Base-by-base conservation (phyloP, 2,888 invertebrate genomes). In the Caenorhabditis afra region DNA sequence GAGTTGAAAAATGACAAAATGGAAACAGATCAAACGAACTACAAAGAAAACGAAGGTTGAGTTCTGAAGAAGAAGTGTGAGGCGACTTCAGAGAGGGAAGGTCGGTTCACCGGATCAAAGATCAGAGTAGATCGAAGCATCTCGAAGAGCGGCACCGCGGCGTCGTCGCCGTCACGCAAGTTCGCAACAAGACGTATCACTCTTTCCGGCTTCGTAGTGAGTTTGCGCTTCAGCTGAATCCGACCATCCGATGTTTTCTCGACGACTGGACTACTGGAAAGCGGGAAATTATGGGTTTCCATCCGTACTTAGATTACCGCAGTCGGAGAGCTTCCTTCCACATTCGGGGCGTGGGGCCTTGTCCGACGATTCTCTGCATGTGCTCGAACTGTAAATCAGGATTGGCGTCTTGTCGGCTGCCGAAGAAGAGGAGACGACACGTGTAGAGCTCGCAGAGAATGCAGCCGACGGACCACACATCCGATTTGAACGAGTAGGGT, bases 401-500 rank as follows among this genome's bases (percentile, higher is more conserved):
- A 1, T 14, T 22, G 11, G 47, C 35, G 8, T 1, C 16, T 14
- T 29, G 20, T 5, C 10, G 16, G 20, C 1, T 22, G 5, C 66
- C 66, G 39, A 47, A 66, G 57, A 66, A 66, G 7, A 66, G 35
- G 22, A 45, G 37, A 3, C 57, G 22, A 4, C 66, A 55, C 7
- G 57, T 66, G 57, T 66, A 66, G 39, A 66, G 29, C 22, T 66
- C 66, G 47, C 29, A 23, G 35, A 66, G 39, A n/a, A 66, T n/a
- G 22, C 66, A 66, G 8, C 37, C 66, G n/a, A 57, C 14, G n/a
- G 66, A 66, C 66, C 66, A 66, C 16, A 66, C 66, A 20, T 66
- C 66, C 0, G 66, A 1, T 55, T 47, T 49, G 1, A 45, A 45
- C 20, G n/a, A 29, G 29, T 61, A 41, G 20, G 23, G 12, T 7